These are phyloP conservation scores for Brachypterus glaber DNA, from an alignment of 2,888 invertebrate genomes.

Conservation along the genomic window DNA sequence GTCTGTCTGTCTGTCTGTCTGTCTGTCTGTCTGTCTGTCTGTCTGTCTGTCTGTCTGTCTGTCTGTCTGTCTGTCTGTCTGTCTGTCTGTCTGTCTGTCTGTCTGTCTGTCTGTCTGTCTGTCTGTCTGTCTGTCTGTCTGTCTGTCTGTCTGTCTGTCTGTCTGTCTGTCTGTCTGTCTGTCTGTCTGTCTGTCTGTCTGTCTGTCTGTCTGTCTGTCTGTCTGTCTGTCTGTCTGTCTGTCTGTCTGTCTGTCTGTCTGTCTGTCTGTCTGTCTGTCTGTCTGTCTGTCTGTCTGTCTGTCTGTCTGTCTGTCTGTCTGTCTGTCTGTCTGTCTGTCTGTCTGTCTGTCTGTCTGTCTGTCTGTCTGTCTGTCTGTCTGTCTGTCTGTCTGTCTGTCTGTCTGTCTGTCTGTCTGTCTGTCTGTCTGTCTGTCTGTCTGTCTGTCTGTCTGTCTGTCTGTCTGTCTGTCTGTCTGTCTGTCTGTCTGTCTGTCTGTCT, in stretches of 20 bases:
- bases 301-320: conserved; percentile 1
- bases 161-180: conserved; percentile 1
- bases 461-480: conserved; percentile 1
- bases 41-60: conserved; percentile 1
- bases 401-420: conserved; percentile 1
- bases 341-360: conserved; percentile 1
- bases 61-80: conserved; percentile 1
- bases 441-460: conserved; percentile 1
- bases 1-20: conserved; percentile 1
- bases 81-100: conserved; percentile 1
- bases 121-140: conserved; percentile 1
- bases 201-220: conserved; percentile 1
- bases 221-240: conserved; percentile 1
- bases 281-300: conserved; percentile 1
- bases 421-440: conserved; percentile 1
- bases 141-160: conserved; percentile 1
- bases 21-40: conserved; percentile 1
- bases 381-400: conserved; percentile 1
- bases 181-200: conserved; percentile 1
- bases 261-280: conserved; percentile 1
- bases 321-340: conserved; percentile 1
- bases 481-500: conserved; percentile 1
- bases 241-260: conserved; percentile 1
- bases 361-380: conserved; percentile 1
- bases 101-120: conserved; percentile 1